Evolutionary conservation across 64 coral and sea anemone genomes (phyloP).

Genomic region (Dendrophyllia cribrosa): DNA sequence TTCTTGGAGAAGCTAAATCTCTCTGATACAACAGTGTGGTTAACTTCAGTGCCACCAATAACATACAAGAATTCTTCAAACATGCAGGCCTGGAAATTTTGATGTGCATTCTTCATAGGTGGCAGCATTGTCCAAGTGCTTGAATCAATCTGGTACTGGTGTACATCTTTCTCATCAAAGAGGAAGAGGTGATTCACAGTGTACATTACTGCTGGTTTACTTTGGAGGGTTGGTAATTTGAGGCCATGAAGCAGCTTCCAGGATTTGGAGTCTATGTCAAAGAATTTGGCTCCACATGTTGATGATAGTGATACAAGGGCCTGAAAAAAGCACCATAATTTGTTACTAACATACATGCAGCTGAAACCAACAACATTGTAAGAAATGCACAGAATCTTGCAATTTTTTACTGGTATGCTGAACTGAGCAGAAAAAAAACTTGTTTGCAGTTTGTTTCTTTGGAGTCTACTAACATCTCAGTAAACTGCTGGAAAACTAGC

Average conservation of each 20-base stretch:
- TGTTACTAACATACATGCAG: background rate
- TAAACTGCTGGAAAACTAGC: no score
- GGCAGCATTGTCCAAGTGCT: conserved; percentile 10
- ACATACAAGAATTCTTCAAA: conserved; percentile 44
- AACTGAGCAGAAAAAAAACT: no score
- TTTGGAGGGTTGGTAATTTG: background rate
- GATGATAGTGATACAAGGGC: conserved; percentile 21
- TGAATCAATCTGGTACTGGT: conserved; percentile 34
- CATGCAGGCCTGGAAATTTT: conserved; percentile 15
- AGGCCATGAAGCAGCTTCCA: conserved; percentile 3
- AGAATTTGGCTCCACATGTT: conserved; percentile 8
- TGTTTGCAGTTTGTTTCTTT: no score
- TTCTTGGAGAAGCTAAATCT: conserved; percentile 48
- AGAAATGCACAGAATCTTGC: no score
- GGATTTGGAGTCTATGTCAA: background rate
- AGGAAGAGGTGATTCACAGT: conserved; percentile 33
- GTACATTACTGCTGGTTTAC: background rate
- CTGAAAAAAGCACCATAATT: background rate
- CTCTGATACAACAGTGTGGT: conserved; percentile 32
- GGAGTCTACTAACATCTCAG: no score
- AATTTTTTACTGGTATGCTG: no score
- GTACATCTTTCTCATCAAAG: conserved; percentile 39
- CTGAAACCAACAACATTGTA: no score
- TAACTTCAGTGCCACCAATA: conserved; percentile 15
- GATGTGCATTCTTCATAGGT: conserved; percentile 10